phyloP scores from a whole-genome alignment of 1,140 invertebrate species.

The Babylonia areolata region DNA sequence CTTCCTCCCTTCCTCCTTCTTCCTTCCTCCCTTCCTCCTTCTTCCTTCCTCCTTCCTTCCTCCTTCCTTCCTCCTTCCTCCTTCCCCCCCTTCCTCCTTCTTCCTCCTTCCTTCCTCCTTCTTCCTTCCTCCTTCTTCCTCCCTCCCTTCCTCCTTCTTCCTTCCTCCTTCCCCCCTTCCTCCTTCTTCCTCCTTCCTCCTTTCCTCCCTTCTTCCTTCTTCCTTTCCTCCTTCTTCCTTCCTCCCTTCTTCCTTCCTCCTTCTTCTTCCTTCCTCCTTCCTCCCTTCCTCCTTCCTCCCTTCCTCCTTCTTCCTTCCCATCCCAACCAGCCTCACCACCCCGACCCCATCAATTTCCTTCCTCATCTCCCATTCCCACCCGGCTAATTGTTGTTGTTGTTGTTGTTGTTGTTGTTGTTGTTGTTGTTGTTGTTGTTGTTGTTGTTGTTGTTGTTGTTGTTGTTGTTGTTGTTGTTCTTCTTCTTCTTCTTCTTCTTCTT shows the following conservation, averaged over 20 bases:
- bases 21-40: background rate
- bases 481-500: background rate
- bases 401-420: background rate
- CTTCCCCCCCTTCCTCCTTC: background rate
- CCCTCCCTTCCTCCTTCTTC: background rate
- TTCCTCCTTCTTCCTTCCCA: no score
- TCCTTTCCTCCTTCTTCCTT: background rate
- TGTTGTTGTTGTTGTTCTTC: background rate
- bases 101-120: background rate
- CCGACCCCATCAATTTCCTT: no score
- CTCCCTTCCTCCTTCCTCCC: no score
- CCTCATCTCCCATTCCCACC: no score
- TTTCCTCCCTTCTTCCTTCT: background rate
- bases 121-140: background rate
- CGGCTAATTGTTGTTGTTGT: no score
- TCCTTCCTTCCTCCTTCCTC: background rate
- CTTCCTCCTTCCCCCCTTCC: background rate
- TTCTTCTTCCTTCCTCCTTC: no score
- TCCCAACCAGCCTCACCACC: no score
- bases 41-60: background rate
- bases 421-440: background rate
- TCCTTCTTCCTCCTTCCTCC: background rate
- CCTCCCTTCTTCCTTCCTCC: no score
- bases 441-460: background rate
- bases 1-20: background rate